phyloP scores from a whole-genome alignment of 2,888 invertebrate species.

The Furcula furcula region DNA sequence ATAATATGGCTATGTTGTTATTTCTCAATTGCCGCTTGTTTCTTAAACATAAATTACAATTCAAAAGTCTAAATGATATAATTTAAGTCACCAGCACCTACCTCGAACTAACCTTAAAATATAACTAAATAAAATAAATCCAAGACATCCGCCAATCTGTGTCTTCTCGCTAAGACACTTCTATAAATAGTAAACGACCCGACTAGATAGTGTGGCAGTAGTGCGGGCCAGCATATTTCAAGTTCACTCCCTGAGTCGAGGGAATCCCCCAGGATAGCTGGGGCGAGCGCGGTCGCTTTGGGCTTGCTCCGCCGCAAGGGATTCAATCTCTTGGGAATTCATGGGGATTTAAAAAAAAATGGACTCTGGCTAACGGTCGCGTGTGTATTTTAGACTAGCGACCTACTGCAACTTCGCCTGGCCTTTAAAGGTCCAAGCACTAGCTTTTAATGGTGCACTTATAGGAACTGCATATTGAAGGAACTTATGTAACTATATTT shows the following conservation, averaged over 20 bases:
- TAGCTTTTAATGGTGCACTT: too few relatives aligned
- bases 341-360: conserved; percentile 60
- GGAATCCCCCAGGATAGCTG: conserved; percentile 56
- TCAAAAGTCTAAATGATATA: too few relatives aligned
- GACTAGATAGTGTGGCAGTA: conserved; percentile 30
- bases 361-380: conserved; percentile 8
- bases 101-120: too few relatives aligned
- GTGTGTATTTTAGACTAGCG: conserved; percentile 2
- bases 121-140: too few relatives aligned
- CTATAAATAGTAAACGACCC: conserved; percentile 6
- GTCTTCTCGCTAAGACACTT: not conserved
- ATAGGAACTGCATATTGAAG: too few relatives aligned
- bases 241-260: conserved; percentile 52
- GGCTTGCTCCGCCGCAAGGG: conserved; percentile 63
- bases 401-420: too few relatives aligned
- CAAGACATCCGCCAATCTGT: too few relatives aligned
- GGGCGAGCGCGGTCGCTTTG: conserved; percentile 44
- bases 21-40: too few relatives aligned
- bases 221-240: conserved; percentile 50
- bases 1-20: too few relatives aligned
- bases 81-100: not conserved
- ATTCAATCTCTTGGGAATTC: conserved; percentile 81
- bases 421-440: too few relatives aligned
- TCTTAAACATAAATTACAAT: too few relatives aligned
- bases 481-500: too few relatives aligned